Base-by-base conservation (phyloP, 2,888 invertebrate species). In the Diaperis boleti region DNA sequence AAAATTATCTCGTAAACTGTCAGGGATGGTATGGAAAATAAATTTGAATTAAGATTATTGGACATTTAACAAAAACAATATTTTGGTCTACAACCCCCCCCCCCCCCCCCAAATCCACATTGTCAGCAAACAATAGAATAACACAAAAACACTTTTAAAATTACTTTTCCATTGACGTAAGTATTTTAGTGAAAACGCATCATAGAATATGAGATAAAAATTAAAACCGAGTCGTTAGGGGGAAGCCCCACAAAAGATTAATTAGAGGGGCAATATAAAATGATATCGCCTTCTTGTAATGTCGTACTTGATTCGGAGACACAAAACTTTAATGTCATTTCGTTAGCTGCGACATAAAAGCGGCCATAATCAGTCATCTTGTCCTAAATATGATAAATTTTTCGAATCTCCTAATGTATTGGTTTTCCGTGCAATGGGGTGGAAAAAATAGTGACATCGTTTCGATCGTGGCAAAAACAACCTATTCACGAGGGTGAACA, bases 241-340 rank as follows among this genome's bases (percentile, higher is more conserved):
- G 20, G n/a, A n/a, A 8, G 26, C 6, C 26, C 6, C n/a, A 26
- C 26, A 26, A 26, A 26, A 11, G 11, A 47, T 56, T 57, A 45
- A 57, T 57, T 57, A 45, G 22, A 26, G 17, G 15, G 22, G 10
- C 22, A 15, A 45, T 56, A 29, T 54, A 39, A 54, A 56, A 33
- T 20, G 35, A 20, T 47, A 33, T 37, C 57, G 57, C 57, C 35
- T 37, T 47, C 45, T 57, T 57, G 20, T 57, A 57, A 57, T 47
- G 57, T 55, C 33, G 11, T 47, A 37, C 47, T 47, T 57, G 57
- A 57, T 57, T 57, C 47, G 20, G 37, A 57, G 39, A 33, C 35
- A 37, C 20, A 22, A 22, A 15, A 35, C 37, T 56, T 44, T 45
- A 55, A 44, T 29, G 55, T 55, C 31, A 42, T 42, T 55, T 54